phyloP scores from a whole-genome alignment of 2,113 vertebrate species.

The Thomomys bottae region DNA sequence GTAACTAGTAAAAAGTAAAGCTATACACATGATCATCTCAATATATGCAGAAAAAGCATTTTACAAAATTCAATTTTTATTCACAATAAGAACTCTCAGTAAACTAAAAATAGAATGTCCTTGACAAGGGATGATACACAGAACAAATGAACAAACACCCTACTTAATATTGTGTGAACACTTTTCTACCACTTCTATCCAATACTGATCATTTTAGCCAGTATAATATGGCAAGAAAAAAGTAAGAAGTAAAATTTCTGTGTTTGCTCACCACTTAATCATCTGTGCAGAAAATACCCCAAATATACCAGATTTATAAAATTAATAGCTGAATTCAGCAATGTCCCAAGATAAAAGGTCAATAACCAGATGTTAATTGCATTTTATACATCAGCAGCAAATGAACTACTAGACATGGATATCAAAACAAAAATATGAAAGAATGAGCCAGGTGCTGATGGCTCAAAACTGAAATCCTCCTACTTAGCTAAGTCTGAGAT shows the following conservation, averaged over 20 bases:
- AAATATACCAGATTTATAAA: background rate
- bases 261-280: background rate
- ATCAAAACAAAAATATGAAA: constrained; percentile 1
- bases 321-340: background rate
- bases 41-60: background rate
- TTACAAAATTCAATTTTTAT: constrained; percentile 28
- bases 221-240: background rate
- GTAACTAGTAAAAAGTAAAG: background rate
- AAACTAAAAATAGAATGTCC: constrained; percentile 1
- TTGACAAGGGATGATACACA: background rate
- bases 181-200: background rate
- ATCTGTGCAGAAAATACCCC: constrained; percentile 10
- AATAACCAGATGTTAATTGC: background rate
- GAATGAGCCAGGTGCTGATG: too few species aligned
- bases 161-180: background rate
- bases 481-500: too few species aligned
- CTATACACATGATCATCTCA: background rate
- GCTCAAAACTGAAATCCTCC: too few species aligned
- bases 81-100: background rate
- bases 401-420: background rate
- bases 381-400: constrained; percentile 4
- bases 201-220: background rate
- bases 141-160: background rate
- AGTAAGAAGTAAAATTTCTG: background rate
- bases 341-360: background rate